Evolutionary conservation across 2,888 invertebrate genomes (phyloP), one percentile per base, ranked within the genome.

Genomic region (Noctua comes): DNA sequence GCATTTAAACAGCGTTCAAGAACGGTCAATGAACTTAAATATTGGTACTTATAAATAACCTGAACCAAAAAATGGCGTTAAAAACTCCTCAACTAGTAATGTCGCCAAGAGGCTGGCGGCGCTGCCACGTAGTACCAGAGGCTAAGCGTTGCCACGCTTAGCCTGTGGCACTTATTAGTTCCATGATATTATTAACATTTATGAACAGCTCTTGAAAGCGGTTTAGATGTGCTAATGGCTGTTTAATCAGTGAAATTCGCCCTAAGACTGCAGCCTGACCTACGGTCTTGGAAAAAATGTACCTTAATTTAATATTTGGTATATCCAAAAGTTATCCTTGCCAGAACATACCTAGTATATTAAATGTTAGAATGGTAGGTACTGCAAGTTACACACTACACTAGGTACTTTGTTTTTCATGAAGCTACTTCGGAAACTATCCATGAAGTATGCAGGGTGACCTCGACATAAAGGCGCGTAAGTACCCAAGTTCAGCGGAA

Each of bases 361-460:
- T 43, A 77, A 18, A 65, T 62, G 4, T 36, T 13, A 66, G 21
- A 43, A 18, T 64, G 57, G 18, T 43, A 48, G n/a, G 10, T 62
- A 59, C 27, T 70, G 18, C 36, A 71, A 76, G 51, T 71, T 84
- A 46, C 31, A 80, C 43, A n/a, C n/a, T n/a, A n/a, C n/a, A n/a
- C n/a, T n/a, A n/a, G n/a, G n/a, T 48, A 69, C 54, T 51, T n/a
- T 76, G 36, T 73, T 80, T 84, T 74, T 68, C 77, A 74, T 65
- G 59, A 40, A 81, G 31, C 72, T 36, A 80, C 65, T 66, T 74
- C 27, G 40, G 40, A 16, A 77, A 85, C 82, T 82, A 75, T 71
- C 70, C 51, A 84, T 77, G 68, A 82, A 84, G 74, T 85, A 85
- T 82, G 82, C 81, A 80, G 27, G 59, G 57, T 62, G 69, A 66